A percentile compares a stretch with the other conserved stretches of the same genome.
Evolutionary conservation across 2,797 vertebrate species (phyloP).

Genomic region (Ceryle rudis): DNA sequence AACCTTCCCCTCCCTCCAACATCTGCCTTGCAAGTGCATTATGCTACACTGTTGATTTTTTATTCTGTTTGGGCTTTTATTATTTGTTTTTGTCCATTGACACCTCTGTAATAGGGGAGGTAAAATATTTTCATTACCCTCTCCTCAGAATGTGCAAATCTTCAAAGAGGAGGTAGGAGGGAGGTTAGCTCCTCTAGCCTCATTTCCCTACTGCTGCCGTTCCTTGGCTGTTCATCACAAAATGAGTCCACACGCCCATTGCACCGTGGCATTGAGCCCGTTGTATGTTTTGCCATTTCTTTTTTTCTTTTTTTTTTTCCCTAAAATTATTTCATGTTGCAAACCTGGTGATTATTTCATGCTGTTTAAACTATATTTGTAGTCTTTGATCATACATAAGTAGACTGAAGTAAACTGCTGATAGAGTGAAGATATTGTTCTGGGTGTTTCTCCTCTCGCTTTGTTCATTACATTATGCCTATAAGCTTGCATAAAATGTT

Average conservation of each 20-base stretch:
- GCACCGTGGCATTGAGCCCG: slow-evolving; percentile 29
- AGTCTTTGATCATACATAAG: slow-evolving; percentile 81
- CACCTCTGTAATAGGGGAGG: slow-evolving; percentile 67
- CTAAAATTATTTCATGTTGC: slow-evolving; percentile 73
- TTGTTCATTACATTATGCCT: slow-evolving; percentile 59
- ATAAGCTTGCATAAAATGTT: slow-evolving; percentile 61
- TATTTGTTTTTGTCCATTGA: not conserved
- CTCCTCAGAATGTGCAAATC: slow-evolving; percentile 76
- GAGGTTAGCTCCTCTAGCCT: slow-evolving; percentile 75
- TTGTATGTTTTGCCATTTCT: slow-evolving; percentile 64
- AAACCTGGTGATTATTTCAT: slow-evolving; percentile 80
- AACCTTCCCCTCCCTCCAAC: not conserved
- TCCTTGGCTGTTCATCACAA: slow-evolving; percentile 76
- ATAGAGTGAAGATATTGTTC: slow-evolving; percentile 78
- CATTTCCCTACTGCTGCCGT: slow-evolving; percentile 69
- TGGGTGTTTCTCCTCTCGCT: slow-evolving; percentile 33
- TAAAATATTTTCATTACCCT: slow-evolving; percentile 81
- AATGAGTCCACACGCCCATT: slow-evolving; percentile 66
- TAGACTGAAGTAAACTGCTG: slow-evolving; percentile 76
- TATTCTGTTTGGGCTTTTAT: not conserved
- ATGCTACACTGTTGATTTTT: not conserved
- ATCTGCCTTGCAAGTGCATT: not conserved
- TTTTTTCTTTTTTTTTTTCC: not conserved
- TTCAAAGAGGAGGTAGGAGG: slow-evolving; percentile 75
- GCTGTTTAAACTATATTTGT: slow-evolving; percentile 82